A percentile compares a stretch with the other conserved stretches of the same genome.
Evolutionary conservation across 2,888 invertebrate species (phyloP).

Genomic region (Hartigia nigra): DNA sequence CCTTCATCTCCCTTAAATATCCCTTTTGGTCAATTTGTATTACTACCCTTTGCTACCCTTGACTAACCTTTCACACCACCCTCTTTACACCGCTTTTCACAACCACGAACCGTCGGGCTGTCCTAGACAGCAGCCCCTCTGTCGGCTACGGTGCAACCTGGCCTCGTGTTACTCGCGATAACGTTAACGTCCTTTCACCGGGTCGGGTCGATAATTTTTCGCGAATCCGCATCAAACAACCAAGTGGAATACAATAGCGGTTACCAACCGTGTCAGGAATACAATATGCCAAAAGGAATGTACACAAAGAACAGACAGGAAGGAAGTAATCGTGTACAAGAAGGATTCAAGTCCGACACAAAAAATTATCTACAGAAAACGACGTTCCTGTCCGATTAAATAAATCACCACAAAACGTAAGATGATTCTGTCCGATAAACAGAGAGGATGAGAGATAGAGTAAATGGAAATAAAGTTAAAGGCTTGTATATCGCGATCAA

Average conservation of each 20-base stretch:
- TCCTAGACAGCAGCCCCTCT: neutral
- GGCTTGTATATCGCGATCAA: neutral
- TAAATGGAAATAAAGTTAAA: neutral
- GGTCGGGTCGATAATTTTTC: neutral
- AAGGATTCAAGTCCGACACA: neutral
- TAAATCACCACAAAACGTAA: neutral
- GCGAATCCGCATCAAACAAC: neutral
- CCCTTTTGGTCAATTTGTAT: neutral
- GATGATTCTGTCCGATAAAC: neutral
- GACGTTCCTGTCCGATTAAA: neutral
- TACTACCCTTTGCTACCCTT: neutral
- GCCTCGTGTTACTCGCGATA: neutral
- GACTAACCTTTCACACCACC: neutral
- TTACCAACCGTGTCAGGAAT: neutral
- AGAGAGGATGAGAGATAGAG: neutral
- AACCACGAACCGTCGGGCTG: neutral
- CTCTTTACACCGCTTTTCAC: neutral
- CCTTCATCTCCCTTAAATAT: neutral
- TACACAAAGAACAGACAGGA: neutral
- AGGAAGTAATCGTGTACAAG: too few relatives aligned
- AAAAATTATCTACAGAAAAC: neutral
- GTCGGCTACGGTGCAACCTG: neutral
- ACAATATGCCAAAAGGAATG: neutral
- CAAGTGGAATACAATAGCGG: neutral
- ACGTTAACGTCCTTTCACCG: neutral